Percentiles rank a stretch among this genome's conserved stretches.
Evolutionary conservation across 2,888 invertebrate species (phyloP).

Genomic region (Orchestes rusci): DNA sequence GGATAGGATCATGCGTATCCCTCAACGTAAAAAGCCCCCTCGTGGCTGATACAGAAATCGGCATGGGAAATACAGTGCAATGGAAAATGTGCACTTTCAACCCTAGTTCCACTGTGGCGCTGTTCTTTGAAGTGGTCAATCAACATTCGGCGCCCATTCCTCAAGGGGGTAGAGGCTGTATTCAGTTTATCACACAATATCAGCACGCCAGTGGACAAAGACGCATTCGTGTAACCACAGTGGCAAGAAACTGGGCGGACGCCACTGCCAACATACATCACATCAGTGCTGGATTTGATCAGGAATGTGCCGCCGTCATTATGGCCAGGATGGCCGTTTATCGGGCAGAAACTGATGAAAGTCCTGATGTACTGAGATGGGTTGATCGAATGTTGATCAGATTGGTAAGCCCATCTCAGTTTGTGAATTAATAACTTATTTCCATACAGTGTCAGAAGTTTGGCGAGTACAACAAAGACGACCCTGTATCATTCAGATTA

Average conservation of each 20-base stretch:
- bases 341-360: constrained; percentile 90
- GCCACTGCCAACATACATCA: constrained; percentile 83
- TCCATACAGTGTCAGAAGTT: constrained; percentile 91
- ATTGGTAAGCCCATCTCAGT: constrained; percentile 53
- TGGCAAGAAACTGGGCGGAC: constrained; percentile 98
- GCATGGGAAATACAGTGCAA: constrained; percentile 94
- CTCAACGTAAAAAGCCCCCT: constrained; percentile 84
- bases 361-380: constrained; percentile 97
- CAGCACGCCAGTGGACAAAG: constrained; percentile 92
- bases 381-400: constrained; percentile 96
- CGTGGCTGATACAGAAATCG: constrained; percentile 96
- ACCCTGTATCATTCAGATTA: constrained; percentile 91
- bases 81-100: constrained; percentile 97
- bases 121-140: constrained; percentile 96
- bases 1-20: constrained; percentile 94
- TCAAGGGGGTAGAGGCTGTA: constrained; percentile 92
- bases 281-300: constrained; percentile 92
- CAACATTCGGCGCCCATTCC: constrained; percentile 92
- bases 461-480: constrained; percentile 96
- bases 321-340: constrained; percentile 97
- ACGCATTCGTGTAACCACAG: constrained; percentile 91
- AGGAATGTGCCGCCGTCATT: constrained; percentile 95
- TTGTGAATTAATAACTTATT: constrained; percentile 1
- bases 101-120: constrained; percentile 85
- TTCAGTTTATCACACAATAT: constrained; percentile 98